These are phyloP conservation scores for Thera britannica DNA, from an alignment of 2,888 invertebrate species.

Conservation along the genomic window DNA sequence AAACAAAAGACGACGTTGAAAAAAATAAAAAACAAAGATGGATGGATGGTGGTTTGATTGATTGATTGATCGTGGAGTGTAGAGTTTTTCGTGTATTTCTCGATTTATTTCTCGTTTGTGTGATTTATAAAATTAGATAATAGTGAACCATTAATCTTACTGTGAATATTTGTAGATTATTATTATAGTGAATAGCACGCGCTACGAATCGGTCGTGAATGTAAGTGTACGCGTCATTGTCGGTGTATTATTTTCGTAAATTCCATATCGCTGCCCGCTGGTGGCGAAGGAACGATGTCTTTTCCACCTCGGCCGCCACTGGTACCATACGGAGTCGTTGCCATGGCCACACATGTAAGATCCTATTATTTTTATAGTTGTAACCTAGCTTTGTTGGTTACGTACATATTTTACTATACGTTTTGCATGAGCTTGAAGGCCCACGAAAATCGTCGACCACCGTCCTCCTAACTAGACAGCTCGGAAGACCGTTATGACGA, in stretches of 20 bases:
- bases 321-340: slow-evolving; percentile 89
- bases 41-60: too few species aligned
- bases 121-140: not conserved
- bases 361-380: slow-evolving; percentile 11
- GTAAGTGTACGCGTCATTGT: slow-evolving; percentile 52
- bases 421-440: not conserved
- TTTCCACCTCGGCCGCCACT: slow-evolving; percentile 95
- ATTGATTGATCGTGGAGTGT: too few species aligned
- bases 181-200: not conserved
- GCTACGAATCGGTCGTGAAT: slow-evolving; percentile 12
- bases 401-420: slow-evolving; percentile 6
- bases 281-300: slow-evolving; percentile 86
- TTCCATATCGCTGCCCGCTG: slow-evolving; percentile 20
- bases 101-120: not conserved
- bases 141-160: not conserved
- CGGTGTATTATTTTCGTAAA: slow-evolving; percentile 40
- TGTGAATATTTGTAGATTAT: slow-evolving; percentile 2
- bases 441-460: not conserved
- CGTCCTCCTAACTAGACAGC: not conserved
- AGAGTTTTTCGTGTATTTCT: not conserved
- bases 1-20: too few species aligned
- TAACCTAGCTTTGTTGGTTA: slow-evolving; percentile 46
- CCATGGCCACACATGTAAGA: slow-evolving; percentile 91
- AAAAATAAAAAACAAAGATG: too few species aligned
- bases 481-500: not conserved